Percentiles rank a stretch among this genome's conserved stretches.
phyloP scores from a whole-genome alignment of 2,797 vertebrate species.

The Hephaestus fuliginosus region DNA sequence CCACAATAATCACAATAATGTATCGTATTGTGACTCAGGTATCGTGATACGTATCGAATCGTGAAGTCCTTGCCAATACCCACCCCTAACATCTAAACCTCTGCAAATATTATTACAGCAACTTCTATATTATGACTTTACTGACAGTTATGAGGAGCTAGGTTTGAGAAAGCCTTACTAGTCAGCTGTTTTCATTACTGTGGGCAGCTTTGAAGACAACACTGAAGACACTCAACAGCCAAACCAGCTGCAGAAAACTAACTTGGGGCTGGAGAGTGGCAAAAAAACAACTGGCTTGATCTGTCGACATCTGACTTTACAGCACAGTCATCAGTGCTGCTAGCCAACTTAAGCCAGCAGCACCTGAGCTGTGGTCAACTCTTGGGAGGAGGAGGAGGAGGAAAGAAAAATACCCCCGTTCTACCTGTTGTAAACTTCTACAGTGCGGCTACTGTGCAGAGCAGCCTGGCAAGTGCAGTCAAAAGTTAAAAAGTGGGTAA shows the following conservation, averaged over 20 bases:
- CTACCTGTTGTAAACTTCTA: neutral
- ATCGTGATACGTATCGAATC: too few species aligned
- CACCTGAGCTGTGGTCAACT: constrained; percentile 1
- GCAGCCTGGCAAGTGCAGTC: neutral
- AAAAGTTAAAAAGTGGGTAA: constrained; percentile 9
- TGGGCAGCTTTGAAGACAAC: neutral
- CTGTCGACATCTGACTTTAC: constrained; percentile 8
- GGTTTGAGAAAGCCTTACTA: neutral
- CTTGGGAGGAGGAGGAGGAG: neutral
- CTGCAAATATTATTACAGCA: neutral
- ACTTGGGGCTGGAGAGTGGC: neutral
- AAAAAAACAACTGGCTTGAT: neutral
- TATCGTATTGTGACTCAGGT: too few species aligned
- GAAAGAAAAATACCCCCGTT: neutral
- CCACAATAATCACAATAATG: too few species aligned
- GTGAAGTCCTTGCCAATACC: too few species aligned
- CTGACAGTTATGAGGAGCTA: neutral
- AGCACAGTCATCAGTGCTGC: neutral
- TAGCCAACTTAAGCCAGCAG: neutral
- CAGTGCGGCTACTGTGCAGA: neutral
- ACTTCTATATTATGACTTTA: neutral
- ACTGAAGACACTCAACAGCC: neutral
- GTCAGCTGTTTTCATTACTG: neutral
- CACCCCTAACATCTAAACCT: neutral
- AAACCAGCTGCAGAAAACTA: neutral